Evolutionary conservation across 2,888 invertebrate genomes (phyloP).

Genomic region (Melikaiella ostensackeni): DNA sequence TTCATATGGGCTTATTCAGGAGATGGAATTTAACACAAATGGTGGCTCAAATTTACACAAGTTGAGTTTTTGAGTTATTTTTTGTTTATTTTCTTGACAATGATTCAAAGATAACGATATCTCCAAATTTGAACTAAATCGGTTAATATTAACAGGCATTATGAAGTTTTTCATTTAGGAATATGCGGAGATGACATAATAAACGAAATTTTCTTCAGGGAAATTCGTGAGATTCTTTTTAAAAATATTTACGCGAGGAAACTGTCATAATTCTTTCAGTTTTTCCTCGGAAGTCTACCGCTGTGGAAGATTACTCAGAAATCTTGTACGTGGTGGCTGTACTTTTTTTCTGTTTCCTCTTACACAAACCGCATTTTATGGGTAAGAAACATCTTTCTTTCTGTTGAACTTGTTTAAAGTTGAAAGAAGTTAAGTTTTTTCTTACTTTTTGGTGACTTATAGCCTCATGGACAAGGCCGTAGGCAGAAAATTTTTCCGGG

Average conservation of each 20-base stretch:
- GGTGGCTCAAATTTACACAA: too few relatives aligned
- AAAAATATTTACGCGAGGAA: neutral
- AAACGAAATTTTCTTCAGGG: neutral
- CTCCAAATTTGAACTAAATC: too few relatives aligned
- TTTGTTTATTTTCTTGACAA: too few relatives aligned
- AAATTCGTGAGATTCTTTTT: neutral
- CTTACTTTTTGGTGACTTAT: neutral
- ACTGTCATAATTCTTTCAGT: conserved; percentile 24
- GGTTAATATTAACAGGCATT: too few relatives aligned
- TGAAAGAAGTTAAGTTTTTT: neutral
- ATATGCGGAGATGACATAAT: too few relatives aligned
- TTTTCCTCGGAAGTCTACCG: conserved; percentile 17
- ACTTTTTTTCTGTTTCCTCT: neutral
- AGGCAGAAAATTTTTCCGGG: too few relatives aligned
- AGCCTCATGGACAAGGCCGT: too few relatives aligned
- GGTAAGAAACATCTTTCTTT: neutral
- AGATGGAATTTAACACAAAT: too few relatives aligned
- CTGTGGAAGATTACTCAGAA: conserved; percentile 5
- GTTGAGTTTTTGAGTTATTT: too few relatives aligned
- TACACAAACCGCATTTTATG: neutral
- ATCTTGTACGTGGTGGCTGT: neutral
- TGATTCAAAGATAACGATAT: too few relatives aligned
- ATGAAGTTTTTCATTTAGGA: too few relatives aligned
- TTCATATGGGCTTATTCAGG: too few relatives aligned
- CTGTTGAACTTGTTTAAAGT: neutral